Percentiles rank a stretch among this genome's conserved stretches.
Evolutionary conservation across 1,140 invertebrate genomes (phyloP).

Genomic region (Drosophila pseudoananassae): DNA sequence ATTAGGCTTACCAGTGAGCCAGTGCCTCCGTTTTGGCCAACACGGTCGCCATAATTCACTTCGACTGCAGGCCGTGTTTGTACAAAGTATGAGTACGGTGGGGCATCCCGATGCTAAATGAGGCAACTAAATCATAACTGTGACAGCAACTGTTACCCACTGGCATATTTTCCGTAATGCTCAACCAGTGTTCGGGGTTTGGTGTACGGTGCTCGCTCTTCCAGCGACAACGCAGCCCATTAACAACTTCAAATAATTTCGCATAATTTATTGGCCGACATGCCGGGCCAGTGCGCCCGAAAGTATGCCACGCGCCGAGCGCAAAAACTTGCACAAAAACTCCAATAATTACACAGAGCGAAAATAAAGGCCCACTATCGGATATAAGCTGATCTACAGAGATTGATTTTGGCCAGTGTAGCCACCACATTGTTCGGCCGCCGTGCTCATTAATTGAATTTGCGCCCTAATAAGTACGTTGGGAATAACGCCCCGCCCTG

Average conservation of each 20-base stretch:
- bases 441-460: conserved; percentile 73
- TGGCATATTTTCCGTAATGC: conserved; percentile 10
- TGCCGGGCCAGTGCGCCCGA: conserved; percentile 35
- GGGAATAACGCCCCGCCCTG: conserved; percentile 16
- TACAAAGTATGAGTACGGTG: neutral
- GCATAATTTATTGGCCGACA: conserved; percentile 74
- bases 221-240: conserved; percentile 45
- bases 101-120: conserved; percentile 39
- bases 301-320: neutral
- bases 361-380: neutral
- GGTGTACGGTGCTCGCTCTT: neutral
- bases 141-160: conserved; percentile 64
- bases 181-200: neutral
- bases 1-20: conserved; percentile 16
- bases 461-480: conserved; percentile 62
- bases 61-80: conserved; percentile 14
- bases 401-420: neutral
- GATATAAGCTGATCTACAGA: no score
- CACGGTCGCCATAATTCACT: conserved; percentile 8
- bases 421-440: conserved; percentile 17
- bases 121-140: conserved; percentile 71
- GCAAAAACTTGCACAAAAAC: conserved; percentile 24
- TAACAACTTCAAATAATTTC: conserved; percentile 73
- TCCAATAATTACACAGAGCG: conserved; percentile 27
- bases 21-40: conserved; percentile 3